These are phyloP conservation scores for Sturnus vulgaris DNA, from an alignment of 2,113 vertebrate genomes.

Conservation along the genomic window DNA sequence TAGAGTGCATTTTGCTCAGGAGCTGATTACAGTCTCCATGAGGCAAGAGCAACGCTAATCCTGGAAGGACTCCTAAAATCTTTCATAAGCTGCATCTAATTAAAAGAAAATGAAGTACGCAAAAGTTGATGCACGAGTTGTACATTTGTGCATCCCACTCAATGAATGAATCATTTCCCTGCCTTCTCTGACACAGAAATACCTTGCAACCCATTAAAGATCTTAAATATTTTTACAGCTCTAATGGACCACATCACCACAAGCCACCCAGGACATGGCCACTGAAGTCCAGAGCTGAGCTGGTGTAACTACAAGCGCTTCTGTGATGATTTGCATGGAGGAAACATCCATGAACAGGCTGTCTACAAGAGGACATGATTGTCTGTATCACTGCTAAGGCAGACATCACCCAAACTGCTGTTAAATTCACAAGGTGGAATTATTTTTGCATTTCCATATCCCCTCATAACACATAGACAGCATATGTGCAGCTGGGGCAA, in stretches of 20 bases:
- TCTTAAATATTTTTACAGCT: background rate
- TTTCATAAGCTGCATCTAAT: conserved; percentile 55
- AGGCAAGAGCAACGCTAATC: background rate
- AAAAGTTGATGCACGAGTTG: conserved; percentile 26
- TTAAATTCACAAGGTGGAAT: background rate
- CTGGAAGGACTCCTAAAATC: conserved; percentile 12
- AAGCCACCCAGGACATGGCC: background rate
- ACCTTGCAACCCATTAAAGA: conserved; percentile 25
- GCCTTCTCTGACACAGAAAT: conserved; percentile 37
- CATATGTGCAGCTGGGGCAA: background rate
- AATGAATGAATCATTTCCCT: conserved; percentile 62
- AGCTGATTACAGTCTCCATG: background rate
- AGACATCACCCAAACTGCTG: background rate
- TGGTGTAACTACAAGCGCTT: background rate
- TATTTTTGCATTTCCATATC: background rate
- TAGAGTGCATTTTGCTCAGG: background rate
- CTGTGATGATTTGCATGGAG: background rate
- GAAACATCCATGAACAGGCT: background rate
- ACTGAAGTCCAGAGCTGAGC: background rate
- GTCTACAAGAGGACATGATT: background rate
- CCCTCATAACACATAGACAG: background rate
- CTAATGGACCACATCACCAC: background rate
- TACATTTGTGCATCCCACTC: conserved; percentile 57
- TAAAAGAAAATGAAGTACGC: conserved; percentile 35
- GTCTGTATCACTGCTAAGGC: background rate